Evolutionary conservation across 2,113 vertebrate species (phyloP).

Genomic region (Polypterus bichir): DNA sequence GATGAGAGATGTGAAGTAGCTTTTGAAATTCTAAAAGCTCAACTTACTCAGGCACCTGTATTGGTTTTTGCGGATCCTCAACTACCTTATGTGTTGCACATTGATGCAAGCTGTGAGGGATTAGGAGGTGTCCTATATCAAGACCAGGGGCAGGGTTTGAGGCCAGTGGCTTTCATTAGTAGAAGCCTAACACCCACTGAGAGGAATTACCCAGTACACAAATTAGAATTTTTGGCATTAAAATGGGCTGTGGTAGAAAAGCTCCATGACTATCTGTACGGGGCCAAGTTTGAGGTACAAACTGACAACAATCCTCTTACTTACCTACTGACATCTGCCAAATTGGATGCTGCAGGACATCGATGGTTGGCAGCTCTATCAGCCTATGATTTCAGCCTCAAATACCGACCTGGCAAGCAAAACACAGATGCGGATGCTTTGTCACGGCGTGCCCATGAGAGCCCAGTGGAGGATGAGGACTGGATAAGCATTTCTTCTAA

Average conservation of each 20-base stretch:
- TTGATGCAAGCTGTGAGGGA: too few relatives aligned
- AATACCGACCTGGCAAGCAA: neutral
- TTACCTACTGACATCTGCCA: neutral
- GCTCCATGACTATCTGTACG: conserved; percentile 1
- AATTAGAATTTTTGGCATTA: too few relatives aligned
- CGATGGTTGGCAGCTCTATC: neutral
- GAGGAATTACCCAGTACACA: too few relatives aligned
- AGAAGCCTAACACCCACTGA: too few relatives aligned
- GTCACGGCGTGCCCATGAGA: neutral
- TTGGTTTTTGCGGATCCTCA: too few relatives aligned
- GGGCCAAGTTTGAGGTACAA: neutral
- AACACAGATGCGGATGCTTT: neutral
- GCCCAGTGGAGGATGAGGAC: neutral
- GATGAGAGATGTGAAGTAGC: too few relatives aligned
- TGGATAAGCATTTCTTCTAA: neutral
- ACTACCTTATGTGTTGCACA: too few relatives aligned
- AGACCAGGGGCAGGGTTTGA: too few relatives aligned
- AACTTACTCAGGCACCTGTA: too few relatives aligned
- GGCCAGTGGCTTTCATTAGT: too few relatives aligned
- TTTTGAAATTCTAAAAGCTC: too few relatives aligned
- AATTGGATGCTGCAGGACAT: neutral
- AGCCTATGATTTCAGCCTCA: neutral
- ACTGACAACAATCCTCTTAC: conserved; percentile 1
- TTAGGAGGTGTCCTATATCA: too few relatives aligned
- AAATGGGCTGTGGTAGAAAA: neutral